phyloP scores from a whole-genome alignment of 2,113 vertebrate genomes.

The Catharus fuscescens region DNA sequence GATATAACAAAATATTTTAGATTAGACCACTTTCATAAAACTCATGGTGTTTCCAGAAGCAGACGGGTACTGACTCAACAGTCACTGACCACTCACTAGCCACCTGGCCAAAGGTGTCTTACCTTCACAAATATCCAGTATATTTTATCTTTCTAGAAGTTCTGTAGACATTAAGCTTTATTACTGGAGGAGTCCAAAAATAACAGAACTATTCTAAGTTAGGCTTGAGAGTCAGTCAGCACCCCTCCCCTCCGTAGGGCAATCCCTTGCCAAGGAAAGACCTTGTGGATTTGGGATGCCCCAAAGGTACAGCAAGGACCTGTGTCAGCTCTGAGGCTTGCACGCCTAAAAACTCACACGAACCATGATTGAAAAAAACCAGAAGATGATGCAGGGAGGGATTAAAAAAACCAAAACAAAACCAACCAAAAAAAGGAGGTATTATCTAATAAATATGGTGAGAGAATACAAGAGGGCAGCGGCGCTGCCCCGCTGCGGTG shows the following conservation, averaged over 20 bases:
- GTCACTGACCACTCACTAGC: not conserved
- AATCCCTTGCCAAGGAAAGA: not conserved
- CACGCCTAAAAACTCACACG: not conserved
- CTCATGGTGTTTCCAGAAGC: conserved; percentile 51
- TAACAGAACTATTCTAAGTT: not conserved
- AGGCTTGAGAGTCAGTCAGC: not conserved
- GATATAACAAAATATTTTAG: conserved; percentile 55
- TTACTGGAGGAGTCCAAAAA: not conserved
- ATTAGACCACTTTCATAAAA: conserved; percentile 31
- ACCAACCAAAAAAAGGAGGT: not conserved
- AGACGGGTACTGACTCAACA: conserved; percentile 4
- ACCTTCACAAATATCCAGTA: not conserved
- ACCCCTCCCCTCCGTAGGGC: not conserved
- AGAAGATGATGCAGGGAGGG: not conserved
- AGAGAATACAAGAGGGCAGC: not conserved
- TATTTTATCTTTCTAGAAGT: not conserved
- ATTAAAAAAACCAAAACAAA: not conserved
- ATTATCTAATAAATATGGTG: conserved; percentile 66
- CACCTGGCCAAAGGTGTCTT: not conserved
- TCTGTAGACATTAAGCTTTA: not conserved
- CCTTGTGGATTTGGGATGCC: not conserved
- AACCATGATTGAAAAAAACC: not conserved
- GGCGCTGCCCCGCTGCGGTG: not conserved
- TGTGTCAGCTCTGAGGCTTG: not conserved
- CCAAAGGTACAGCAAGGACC: not conserved